phyloP scores from a whole-genome alignment of 2,888 invertebrate genomes.

The Axea sp. region DNA sequence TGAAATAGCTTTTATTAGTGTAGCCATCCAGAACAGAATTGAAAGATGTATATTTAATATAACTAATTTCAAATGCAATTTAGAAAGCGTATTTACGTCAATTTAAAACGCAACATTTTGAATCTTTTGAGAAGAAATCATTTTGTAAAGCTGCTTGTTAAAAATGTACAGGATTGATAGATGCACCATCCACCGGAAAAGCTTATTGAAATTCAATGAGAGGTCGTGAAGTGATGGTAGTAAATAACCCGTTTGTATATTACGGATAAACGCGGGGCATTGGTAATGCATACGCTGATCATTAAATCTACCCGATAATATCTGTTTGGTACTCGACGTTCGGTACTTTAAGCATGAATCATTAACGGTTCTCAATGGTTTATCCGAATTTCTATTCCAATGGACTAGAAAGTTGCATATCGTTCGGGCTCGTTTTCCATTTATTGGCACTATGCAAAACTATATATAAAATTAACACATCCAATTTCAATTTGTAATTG shows the following conservation, averaged over 20 bases:
- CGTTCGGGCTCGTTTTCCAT: slow-evolving; percentile 25
- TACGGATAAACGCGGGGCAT: slow-evolving; percentile 51
- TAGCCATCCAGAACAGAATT: no score
- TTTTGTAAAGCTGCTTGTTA: background rate
- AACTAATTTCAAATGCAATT: no score
- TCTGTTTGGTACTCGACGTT: slow-evolving; percentile 25
- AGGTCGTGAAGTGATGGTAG: slow-evolving; percentile 40
- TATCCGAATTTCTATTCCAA: slow-evolving; percentile 60
- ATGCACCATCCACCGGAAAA: slow-evolving; percentile 20
- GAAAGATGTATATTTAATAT: no score
- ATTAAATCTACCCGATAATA: slow-evolving; percentile 60
- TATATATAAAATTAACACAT: no score
- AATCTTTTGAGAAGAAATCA: no score
- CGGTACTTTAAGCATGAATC: slow-evolving; percentile 60
- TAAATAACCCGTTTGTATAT: slow-evolving; percentile 58
- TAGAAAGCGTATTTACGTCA: no score
- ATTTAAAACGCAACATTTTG: no score
- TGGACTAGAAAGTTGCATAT: slow-evolving; percentile 51
- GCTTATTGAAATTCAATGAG: slow-evolving; percentile 53
- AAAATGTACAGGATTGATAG: slow-evolving; percentile 13
- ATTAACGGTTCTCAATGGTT: slow-evolving; percentile 59
- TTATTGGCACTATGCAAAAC: background rate
- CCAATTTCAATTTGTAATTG: no score
- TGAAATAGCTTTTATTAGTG: no score
- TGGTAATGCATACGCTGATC: slow-evolving; percentile 49